A percentile compares a stretch with the other conserved stretches of the same genome.
phyloP scores from a whole-genome alignment of 2,888 invertebrate species.

The Listrodromus nycthemerus region DNA sequence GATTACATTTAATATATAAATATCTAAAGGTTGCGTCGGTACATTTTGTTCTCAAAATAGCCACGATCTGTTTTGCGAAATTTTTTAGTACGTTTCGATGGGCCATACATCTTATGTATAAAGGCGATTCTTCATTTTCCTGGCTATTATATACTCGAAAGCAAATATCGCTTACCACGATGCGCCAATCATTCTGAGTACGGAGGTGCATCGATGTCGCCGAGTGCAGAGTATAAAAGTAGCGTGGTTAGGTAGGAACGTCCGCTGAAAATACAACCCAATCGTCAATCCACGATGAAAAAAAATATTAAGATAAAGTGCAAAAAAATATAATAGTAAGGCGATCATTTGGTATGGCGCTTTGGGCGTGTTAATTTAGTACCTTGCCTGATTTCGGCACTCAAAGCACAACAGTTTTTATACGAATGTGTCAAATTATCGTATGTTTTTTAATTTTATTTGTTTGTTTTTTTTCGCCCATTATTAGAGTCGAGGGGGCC shows the following conservation, averaged over 20 bases:
- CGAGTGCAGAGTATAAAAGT: background rate
- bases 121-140: background rate
- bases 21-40: background rate
- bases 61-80: background rate
- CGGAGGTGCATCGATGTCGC: background rate
- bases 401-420: conserved; percentile 8
- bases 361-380: conserved; percentile 32
- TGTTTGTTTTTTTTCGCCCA: background rate
- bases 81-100: background rate
- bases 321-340: background rate
- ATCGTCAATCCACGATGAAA: background rate
- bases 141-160: background rate
- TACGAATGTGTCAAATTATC: conserved; percentile 54
- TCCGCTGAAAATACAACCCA: background rate
- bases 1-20: background rate
- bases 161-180: background rate
- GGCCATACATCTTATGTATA: background rate
- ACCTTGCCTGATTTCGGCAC: conserved; percentile 35
- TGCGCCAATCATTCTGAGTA: background rate
- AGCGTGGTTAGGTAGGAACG: background rate
- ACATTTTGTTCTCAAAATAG: background rate
- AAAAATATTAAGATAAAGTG: background rate
- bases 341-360: conserved; percentile 33
- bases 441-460: conserved; percentile 9
- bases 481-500: background rate